Evolutionary conservation across 2,797 vertebrate genomes (phyloP), one percentile per base, ranked within the genome.

Genomic region (Anguilla megastoma): DNA sequence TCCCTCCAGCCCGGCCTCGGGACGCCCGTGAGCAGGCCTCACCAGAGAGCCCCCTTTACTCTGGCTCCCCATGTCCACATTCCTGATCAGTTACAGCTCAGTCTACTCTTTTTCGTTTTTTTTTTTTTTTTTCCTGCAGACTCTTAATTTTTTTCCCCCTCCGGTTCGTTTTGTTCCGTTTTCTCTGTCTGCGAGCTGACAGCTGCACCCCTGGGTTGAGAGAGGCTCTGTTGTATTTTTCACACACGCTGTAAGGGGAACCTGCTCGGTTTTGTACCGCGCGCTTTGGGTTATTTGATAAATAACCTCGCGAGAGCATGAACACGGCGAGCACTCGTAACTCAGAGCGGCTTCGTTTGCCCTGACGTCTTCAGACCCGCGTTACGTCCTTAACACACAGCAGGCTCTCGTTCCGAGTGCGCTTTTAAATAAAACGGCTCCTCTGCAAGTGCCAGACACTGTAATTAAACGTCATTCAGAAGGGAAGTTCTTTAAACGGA

Each of bases 341-440:
- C 56, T 79, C 69, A 85, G 58, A 63, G 36, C 88, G 69, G 33
- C 82, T 84, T 85, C 48, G 52, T 88, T 58, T 56, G 30, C 30
- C 27, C 2, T 71, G 45, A 69, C 80, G 14, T 71, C 21, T 71
- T 84, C 63, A 87, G 87, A 71, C 33, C 69, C 41, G 60, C 54
- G 3, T 30, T 54, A 63, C 54, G 63, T 27, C 41, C 36, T 50
- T 45, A 85, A 54, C 83, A 27, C 33, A 2, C 18, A 56, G 36
- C 60, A 71, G 54, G 36, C 50, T 86, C 66, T 74, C 33, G 74
- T 48, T 27, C 69, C 12, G 56, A 85, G 41, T 84, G 69, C 14
- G 45, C 33, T 24, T 3, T 12, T 71, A 12, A 27, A 33, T 3
- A 12, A 71, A 36, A 18, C 45, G 36, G 74, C 10, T 45, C 16